Conservation (phyloP, 2,113 vertebrate species). For the Morone saxatilis region DNA sequence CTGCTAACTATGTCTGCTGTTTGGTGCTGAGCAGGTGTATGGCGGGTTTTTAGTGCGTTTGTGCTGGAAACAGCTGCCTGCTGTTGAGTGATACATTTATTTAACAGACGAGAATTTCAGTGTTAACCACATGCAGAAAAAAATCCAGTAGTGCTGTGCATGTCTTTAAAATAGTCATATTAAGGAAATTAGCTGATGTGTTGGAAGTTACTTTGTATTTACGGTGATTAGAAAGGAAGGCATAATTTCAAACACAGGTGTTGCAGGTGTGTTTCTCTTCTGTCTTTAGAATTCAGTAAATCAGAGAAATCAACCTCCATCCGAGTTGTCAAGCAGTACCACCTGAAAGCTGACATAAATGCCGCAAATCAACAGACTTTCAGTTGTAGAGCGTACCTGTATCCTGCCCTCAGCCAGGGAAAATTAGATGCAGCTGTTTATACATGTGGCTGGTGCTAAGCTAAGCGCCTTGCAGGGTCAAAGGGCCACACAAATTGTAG, state of each 20-base stretch:
- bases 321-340: background rate
- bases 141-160: background rate
- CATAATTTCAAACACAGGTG: background rate
- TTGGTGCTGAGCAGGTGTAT: background rate
- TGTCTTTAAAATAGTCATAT: background rate
- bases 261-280: slow-evolving; percentile 1
- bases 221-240: background rate
- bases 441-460: slow-evolving; percentile 36
- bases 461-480: slow-evolving; percentile 37
- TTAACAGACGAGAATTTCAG: background rate
- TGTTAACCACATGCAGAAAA: background rate
- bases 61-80: background rate
- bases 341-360: slow-evolving; percentile 16
- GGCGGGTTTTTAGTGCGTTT: background rate
- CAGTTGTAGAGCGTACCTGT: background rate
- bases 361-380: slow-evolving; percentile 31
- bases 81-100: background rate
- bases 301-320: background rate
- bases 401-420: slow-evolving; percentile 25
- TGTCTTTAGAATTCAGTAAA: slow-evolving; percentile 22
- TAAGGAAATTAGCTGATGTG: background rate
- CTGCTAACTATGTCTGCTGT: background rate
- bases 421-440: slow-evolving; percentile 52
- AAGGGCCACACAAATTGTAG: slow-evolving; percentile 15
- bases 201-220: background rate